Evolutionary conservation across 2,797 vertebrate genomes (phyloP), one percentile per base, ranked within the genome.

Genomic region (Dromococcyx pavoninus): DNA sequence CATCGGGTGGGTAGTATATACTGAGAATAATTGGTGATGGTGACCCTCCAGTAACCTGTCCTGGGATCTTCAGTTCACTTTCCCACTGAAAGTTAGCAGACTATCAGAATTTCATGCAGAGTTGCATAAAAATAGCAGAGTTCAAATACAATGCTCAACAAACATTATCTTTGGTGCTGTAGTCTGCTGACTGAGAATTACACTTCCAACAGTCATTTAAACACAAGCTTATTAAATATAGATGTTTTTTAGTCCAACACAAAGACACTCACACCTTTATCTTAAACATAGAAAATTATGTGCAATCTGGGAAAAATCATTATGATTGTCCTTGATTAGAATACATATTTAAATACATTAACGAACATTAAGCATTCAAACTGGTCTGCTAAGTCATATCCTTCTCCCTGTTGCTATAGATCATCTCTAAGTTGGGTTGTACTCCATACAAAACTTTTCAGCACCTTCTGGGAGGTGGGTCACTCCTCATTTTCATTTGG

Each of bases 1-100:
- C 96, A 99, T 99, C 93, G 99, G 99, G 99, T 99, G 96, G 98
- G 98, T 98, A 97, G 95, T 97, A 96, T 91, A 94, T 88, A 98
- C 97, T 97, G 96, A 97, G 97, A 97, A 94, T 97, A 96, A 89
- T 93, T 54, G 56, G 18, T 91, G 39, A 21, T 43, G 22, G 33
- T 76, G 14, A 5, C 33, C 50, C 43, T 62, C 32, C 35, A 2
- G 41, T 82, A 69, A 39, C 50, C 50, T 9, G 8, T 11, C 28
- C 75, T 2, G 18, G 9, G 54, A 44, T 51, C 89, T 76, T 51
- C 70, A 4, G 17, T 73, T 43, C 18, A 48, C 65, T 78, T 37
- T 87, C 71, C 35, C 91, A 2, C 46, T 78, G 28, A 12, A 65
- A 22, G 13, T n/a, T 50, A 65, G 39, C 71, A 88, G 13, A 32